A percentile compares a stretch with the other conserved stretches of the same genome.
phyloP scores from a whole-genome alignment of 2,888 invertebrate species.

The Apodemia hepburni region DNA sequence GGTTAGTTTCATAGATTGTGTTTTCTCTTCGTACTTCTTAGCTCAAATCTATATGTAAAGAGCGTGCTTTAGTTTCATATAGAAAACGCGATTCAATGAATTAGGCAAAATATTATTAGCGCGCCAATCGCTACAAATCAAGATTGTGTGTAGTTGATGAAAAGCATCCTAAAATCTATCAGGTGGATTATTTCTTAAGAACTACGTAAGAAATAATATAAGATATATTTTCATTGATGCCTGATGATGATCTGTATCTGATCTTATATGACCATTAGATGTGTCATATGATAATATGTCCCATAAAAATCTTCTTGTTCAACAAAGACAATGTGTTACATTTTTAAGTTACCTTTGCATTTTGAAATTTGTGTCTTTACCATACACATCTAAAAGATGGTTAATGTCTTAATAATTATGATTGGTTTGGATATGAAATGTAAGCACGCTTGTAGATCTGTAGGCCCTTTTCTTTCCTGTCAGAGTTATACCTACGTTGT shows the following conservation, averaged over 20 bases:
- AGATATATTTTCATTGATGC: too few species aligned
- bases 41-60: conserved; percentile 17
- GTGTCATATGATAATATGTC: too few species aligned
- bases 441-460: conserved; percentile 7
- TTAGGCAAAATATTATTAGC: neutral
- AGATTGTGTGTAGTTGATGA: too few species aligned
- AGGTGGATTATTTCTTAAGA: too few species aligned
- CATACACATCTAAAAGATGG: too few species aligned
- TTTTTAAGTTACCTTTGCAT: neutral
- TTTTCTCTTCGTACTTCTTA: conserved; percentile 37
- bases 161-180: too few species aligned
- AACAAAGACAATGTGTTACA: too few species aligned
- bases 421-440: neutral
- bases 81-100: neutral
- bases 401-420: neutral
- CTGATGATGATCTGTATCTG: too few species aligned
- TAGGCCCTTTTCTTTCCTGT: conserved; percentile 22
- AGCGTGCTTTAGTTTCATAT: neutral
- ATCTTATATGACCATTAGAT: too few species aligned
- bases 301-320: too few species aligned
- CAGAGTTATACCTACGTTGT: conserved; percentile 35
- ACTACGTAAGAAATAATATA: too few species aligned
- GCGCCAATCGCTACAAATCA: too few species aligned
- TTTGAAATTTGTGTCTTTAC: neutral
- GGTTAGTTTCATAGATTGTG: conserved; percentile 50